Evolutionary conservation across 1,140 invertebrate genomes (phyloP).

Genomic region (Idris sp.): DNA sequence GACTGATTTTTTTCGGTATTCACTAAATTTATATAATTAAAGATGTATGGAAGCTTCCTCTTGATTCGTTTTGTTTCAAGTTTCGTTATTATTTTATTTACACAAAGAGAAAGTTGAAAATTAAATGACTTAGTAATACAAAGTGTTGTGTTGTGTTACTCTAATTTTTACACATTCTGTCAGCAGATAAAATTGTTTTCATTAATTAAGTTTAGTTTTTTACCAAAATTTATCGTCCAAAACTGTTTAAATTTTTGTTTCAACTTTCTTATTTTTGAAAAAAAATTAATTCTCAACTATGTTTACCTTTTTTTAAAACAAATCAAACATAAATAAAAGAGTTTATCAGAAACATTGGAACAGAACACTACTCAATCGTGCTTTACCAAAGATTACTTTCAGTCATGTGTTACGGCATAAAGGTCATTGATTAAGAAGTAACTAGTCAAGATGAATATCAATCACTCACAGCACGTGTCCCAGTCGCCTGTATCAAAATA

Average conservation of each 20-base stretch:
- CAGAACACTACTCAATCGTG: slow-evolving; percentile 19
- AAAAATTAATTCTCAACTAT: too few relatives aligned
- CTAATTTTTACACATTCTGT: too few relatives aligned
- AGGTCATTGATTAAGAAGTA: slow-evolving; percentile 64
- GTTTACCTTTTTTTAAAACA: too few relatives aligned
- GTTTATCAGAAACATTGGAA: not conserved
- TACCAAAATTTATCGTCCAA: too few relatives aligned
- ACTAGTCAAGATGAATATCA: slow-evolving; percentile 63
- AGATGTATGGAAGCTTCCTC: not conserved
- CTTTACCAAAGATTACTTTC: slow-evolving; percentile 44
- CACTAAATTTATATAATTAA: slow-evolving; percentile 5
- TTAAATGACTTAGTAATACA: too few relatives aligned
- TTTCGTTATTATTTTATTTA: too few relatives aligned
- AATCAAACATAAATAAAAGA: slow-evolving; percentile 15
- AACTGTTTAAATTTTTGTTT: too few relatives aligned
- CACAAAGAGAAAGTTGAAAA: too few relatives aligned
- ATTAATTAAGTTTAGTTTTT: too few relatives aligned
- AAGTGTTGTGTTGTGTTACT: too few relatives aligned
- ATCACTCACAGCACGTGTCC: slow-evolving; percentile 59
- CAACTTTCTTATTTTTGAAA: too few relatives aligned
- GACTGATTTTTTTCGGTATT: not conserved
- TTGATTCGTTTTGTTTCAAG: not conserved
- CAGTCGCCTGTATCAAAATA: slow-evolving; percentile 52
- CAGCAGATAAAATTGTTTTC: too few relatives aligned
- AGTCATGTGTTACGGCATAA: slow-evolving; percentile 47